Conservation (phyloP, 2,888 invertebrate species). For the Drosophila suboccidentalis region DNA sequence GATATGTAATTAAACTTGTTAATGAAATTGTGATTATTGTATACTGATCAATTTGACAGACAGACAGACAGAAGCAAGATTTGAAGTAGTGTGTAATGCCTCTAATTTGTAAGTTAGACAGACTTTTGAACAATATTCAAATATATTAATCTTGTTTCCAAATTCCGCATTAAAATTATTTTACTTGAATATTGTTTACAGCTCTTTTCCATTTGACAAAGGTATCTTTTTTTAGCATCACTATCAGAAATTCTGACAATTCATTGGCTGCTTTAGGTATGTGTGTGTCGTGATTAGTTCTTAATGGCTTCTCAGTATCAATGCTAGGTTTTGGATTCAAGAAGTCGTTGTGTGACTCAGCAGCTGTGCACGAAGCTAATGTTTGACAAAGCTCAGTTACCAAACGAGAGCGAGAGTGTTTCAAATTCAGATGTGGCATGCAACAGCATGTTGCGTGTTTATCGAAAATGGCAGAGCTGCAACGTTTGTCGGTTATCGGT, state of each 20-base stretch:
- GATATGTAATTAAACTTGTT: neutral
- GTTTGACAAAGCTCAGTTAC: constrained; percentile 47
- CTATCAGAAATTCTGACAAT: neutral
- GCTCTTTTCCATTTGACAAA: too few relatives aligned
- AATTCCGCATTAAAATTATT: too few relatives aligned
- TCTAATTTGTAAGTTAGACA: neutral
- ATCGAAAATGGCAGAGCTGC: constrained; percentile 19
- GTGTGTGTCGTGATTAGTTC: constrained; percentile 4
- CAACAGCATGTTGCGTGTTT: constrained; percentile 39
- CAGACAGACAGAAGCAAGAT: neutral
- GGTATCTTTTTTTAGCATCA: neutral
- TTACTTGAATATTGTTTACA: too few relatives aligned
- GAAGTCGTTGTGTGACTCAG: constrained; percentile 32
- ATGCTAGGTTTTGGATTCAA: constrained; percentile 31
- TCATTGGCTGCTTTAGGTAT: neutral
- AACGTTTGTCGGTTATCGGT: constrained; percentile 13
- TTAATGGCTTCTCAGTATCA: constrained; percentile 11
- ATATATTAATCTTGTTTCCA: too few relatives aligned
- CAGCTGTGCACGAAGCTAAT: constrained; percentile 66
- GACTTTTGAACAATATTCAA: too few relatives aligned
- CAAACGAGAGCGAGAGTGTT: constrained; percentile 13
- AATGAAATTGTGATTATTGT: too few relatives aligned
- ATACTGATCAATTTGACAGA: neutral
- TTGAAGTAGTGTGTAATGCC: neutral
- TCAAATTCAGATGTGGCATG: constrained; percentile 31